These are phyloP conservation scores for Poecilia gillii DNA, from an alignment of 2,797 vertebrate genomes.

Conservation along the genomic window DNA sequence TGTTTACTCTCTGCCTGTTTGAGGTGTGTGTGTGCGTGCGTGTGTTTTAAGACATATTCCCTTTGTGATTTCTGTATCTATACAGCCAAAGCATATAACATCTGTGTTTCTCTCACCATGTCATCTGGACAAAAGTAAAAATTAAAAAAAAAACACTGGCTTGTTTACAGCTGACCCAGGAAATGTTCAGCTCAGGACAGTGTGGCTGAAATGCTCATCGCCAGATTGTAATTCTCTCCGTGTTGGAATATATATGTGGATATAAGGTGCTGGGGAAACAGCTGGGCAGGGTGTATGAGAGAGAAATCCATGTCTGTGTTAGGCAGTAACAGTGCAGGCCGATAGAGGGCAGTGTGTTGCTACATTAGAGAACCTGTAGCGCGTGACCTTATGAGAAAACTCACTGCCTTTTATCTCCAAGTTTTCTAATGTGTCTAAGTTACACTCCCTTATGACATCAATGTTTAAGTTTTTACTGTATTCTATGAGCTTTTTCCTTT, in stretches of 20 bases:
- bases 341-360: conserved; percentile 75
- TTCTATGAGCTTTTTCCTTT: not conserved
- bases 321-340: conserved; percentile 38
- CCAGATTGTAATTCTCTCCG: conserved; percentile 17
- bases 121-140: conserved; percentile 29
- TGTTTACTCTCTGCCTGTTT: conserved; percentile 85
- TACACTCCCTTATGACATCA: not conserved
- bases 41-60: conserved; percentile 43
- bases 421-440: not conserved
- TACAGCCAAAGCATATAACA: conserved; percentile 51
- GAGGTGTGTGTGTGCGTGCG: conserved; percentile 36
- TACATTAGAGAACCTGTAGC: conserved; percentile 30
- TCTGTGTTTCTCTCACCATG: conserved; percentile 54
- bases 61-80: conserved; percentile 54
- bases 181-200: conserved; percentile 17
- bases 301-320: conserved; percentile 12
- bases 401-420: not conserved
- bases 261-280: conserved; percentile 28
- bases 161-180: conserved; percentile 39
- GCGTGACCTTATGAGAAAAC: conserved; percentile 11
- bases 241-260: conserved; percentile 24
- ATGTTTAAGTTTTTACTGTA: not conserved
- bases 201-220: conserved; percentile 23
- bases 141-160: conserved; percentile 5
- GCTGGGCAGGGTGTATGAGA: conserved; percentile 8